Percentiles rank a stretch among this genome's conserved stretches.
Evolutionary conservation across 2,888 invertebrate genomes (phyloP).

Genomic region (Merodon equestris): DNA sequence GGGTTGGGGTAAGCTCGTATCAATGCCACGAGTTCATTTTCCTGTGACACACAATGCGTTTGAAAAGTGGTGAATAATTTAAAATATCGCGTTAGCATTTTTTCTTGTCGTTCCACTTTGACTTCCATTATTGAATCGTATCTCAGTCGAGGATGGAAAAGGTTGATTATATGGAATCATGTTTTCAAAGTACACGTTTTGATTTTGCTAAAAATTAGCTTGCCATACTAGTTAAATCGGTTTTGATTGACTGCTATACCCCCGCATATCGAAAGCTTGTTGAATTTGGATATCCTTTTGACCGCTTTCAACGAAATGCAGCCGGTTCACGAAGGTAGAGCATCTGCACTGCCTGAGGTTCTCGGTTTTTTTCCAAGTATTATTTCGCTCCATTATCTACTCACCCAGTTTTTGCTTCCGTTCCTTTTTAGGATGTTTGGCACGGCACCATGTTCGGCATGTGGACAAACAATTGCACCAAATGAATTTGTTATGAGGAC

Average conservation of each 20-base stretch:
- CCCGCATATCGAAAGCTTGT: too few relatives aligned
- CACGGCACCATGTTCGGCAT: slow-evolving; percentile 92
- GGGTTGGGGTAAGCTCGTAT: slow-evolving; percentile 23
- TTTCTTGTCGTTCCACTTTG: too few relatives aligned
- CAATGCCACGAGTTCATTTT: slow-evolving; percentile 40
- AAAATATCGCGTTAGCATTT: too few relatives aligned
- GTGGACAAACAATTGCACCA: slow-evolving; percentile 93
- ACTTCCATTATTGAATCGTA: too few relatives aligned
- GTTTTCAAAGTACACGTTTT: too few relatives aligned
- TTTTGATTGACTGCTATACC: too few relatives aligned
- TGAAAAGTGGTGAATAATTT: slow-evolving; percentile 57
- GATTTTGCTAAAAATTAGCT: too few relatives aligned
- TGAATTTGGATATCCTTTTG: slow-evolving; percentile 9
- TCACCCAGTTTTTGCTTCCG: slow-evolving; percentile 7
- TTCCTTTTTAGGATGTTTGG: slow-evolving; percentile 88
- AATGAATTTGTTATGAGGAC: slow-evolving; percentile 93
- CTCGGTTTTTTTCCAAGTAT: slow-evolving; percentile 13
- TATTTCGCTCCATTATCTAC: slow-evolving; percentile 13
- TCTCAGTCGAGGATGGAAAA: too few relatives aligned
- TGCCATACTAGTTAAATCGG: too few relatives aligned
- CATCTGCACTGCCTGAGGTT: slow-evolving; percentile 25
- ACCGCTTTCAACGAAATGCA: slow-evolving; percentile 14
- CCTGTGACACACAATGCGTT: slow-evolving; percentile 56
- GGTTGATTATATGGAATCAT: too few relatives aligned
- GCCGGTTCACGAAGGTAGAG: slow-evolving; percentile 8